Evolutionary conservation across 2,113 vertebrate genomes (phyloP).

Genomic region (Thalassarche chlororhynchos): DNA sequence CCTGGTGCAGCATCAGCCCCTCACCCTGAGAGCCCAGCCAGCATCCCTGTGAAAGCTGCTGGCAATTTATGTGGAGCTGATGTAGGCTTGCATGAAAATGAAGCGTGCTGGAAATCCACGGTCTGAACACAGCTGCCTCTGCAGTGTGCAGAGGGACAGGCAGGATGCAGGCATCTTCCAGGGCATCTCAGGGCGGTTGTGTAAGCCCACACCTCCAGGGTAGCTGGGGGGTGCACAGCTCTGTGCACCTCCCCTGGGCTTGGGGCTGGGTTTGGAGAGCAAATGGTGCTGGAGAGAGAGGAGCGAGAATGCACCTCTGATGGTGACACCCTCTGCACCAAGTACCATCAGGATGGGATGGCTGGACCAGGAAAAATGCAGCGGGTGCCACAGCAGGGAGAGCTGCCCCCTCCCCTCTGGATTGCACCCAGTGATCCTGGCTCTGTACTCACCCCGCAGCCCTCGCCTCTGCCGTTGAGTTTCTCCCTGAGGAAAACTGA

Average conservation of each 20-base stretch:
- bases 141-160: not conserved
- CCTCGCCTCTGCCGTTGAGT: not conserved
- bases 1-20: not conserved
- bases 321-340: not conserved
- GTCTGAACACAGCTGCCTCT: not conserved
- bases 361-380: not conserved
- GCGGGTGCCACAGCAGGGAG: not conserved
- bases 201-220: not conserved
- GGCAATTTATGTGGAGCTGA: not conserved
- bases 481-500: constrained; percentile 22
- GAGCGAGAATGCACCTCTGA: not conserved
- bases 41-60: not conserved
- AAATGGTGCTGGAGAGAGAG: not conserved
- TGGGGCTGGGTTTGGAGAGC: not conserved
- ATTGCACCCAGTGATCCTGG: fast-evolving
- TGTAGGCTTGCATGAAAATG: constrained; percentile 23
- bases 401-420: not conserved
- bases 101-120: not conserved
- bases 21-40: not conserved
- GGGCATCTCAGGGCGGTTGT: not conserved
- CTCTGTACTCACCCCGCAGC: constrained; percentile 29
- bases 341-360: not conserved
- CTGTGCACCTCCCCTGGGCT: not conserved
- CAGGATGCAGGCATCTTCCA: not conserved
- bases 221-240: not conserved